phyloP scores from a whole-genome alignment of 2,888 invertebrate genomes.

The Pterostichus madidus region DNA sequence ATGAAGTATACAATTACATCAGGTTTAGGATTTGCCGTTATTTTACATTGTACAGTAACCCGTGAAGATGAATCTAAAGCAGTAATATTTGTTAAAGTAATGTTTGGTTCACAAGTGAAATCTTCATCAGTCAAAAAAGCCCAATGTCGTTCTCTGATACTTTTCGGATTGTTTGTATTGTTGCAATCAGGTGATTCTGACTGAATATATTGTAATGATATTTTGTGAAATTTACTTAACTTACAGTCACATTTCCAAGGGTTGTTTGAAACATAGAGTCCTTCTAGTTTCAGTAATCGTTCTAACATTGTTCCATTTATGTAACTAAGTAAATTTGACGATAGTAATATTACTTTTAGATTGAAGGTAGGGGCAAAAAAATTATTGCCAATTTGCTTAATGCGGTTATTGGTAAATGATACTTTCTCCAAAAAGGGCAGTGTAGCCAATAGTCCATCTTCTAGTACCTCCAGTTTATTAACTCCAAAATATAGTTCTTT shows the following conservation, averaged over 20 bases:
- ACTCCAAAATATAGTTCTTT: background rate
- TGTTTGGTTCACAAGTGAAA: background rate
- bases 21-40: no score
- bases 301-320: background rate
- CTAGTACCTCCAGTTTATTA: background rate
- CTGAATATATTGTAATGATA: no score
- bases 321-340: background rate
- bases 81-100: background rate
- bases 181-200: background rate
- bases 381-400: background rate
- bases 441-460: constrained; percentile 10
- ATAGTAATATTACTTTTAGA: background rate
- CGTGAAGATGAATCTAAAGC: no score
- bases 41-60: no score
- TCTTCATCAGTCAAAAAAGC: background rate
- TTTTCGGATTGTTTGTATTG: background rate
- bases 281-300: background rate
- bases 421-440: background rate
- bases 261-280: background rate
- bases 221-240: no score
- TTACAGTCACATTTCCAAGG: constrained; percentile 25
- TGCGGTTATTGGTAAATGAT: background rate
- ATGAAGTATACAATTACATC: no score
- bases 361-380: background rate
- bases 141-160: background rate